Base-by-base conservation (phyloP, 2,113 vertebrate species). In the Carassius carassius region DNA sequence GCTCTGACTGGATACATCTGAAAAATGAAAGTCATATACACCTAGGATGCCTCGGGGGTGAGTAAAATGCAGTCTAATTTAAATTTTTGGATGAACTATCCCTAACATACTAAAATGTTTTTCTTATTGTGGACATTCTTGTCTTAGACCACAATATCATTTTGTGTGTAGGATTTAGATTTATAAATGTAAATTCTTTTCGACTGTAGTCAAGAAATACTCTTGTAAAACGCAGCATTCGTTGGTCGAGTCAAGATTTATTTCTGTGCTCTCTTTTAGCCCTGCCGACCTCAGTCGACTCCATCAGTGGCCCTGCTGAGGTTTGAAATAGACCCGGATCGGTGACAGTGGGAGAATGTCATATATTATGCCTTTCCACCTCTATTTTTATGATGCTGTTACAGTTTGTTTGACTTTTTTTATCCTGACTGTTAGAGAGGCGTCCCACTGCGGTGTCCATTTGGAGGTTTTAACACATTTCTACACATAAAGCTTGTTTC, bases 391-490 rank as follows among this genome's bases (percentile, higher is more conserved):
- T 49, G 8, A 56, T 82, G 25, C 19, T 16, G 54, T 69, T 35
- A 54, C 37, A 74, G 54, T 47, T 75, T 51, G 32, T 76, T 35
- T n/a, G 35, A 58, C 82, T 51, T 86, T 78, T 78, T 73, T 81
- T 10, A 14, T 32, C 11, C 2, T 10, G 65, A 70, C 54, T 41
- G 54, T n/a, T n/a, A 21, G 51, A 54, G 25, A 54, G 49, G 49
- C 51, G 54, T 78, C 54, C 21, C 32, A 41, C 56, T 6, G 76
- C 2, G 6, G 5, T 10, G 21, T 78, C 54, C 54, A 14, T 60
- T 78, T 16, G 5, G 54, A 16, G 32, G 13, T 41, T 76, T 51
- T 51, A 41, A 70, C 21, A n/a, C 70, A 1, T 13, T 54, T 76
- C 29, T 76, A 32, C 76, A 78, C 54, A 6, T 35, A 29, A 10